Evolutionary conservation across 2,113 vertebrate genomes (phyloP), one percentile per base, ranked within the genome.

Genomic region (Paralichthys olivaceus): DNA sequence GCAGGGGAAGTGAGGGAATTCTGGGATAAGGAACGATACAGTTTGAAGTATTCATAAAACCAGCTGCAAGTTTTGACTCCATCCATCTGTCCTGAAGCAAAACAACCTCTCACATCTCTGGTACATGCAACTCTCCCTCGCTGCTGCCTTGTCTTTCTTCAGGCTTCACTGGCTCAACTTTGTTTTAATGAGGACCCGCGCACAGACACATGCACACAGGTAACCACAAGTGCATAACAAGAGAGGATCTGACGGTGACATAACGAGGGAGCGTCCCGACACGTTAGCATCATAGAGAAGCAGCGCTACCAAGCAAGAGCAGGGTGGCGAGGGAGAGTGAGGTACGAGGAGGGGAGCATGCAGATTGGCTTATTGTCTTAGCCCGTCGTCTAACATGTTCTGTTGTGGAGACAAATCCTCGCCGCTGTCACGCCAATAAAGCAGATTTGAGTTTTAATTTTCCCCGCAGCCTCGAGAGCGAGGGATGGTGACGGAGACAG

Each of bases 161-260:
- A 72, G 71, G 75, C 80, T 81, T 70, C 70, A 49, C 65, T 64
- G 51, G 26, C 61, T 83, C 37, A 61, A 79, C 66, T 79, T 70
- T 62, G 11, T 51, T 74, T 80, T 58, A 77, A 73, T 57, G 51
- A 75, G 34, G 56, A 55, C 61, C 15, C 26, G 13, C 57, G 28
- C 26, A 22, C 49, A 25, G 45, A 26, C 49, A 32, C 47, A 20
- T 15, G 37, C 29, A 4, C 47, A 22, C 17, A 80, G 79, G 57
- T 73, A 77, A 62, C 54, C 60, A 25, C 57, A 45, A 71, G 69
- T 2, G 17, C 61, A 57, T n/a, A 26, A 14, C 22, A 26, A 56
- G 64, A 55, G 40, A 13, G 12, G 34, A 74, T 69, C 9, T 53
- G 57, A 61, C 19, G 45, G 69, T 65, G 74, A 70, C 78, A 70